Evolutionary conservation across 2,888 invertebrate species (phyloP), one percentile per base, ranked within the genome.

Genomic region (Hedychridium roseum): DNA sequence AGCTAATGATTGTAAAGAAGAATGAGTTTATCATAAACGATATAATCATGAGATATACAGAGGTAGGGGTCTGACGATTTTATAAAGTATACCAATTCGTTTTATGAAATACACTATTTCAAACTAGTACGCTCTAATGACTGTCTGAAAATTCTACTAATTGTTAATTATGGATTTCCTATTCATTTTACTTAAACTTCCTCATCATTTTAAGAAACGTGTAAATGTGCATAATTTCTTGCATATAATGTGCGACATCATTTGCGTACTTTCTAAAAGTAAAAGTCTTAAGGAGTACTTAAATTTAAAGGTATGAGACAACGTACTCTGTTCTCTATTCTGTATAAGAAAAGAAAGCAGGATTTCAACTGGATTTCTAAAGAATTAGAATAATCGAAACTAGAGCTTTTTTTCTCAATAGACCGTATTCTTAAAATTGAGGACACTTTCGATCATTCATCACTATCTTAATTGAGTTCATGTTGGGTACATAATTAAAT

Each of bases 1-100:
- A 42, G 26, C 43, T 15, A 30, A 20, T 15, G 47, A 48, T 44
- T 46, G n/a, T n/a, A n/a, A n/a, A n/a, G n/a, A n/a, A n/a, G n/a
- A n/a, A n/a, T n/a, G n/a, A n/a, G n/a, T n/a, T n/a, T n/a, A n/a
- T n/a, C n/a, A n/a, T n/a, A n/a, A n/a, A n/a, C n/a, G n/a, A n/a
- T n/a, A n/a, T n/a, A n/a, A n/a, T n/a, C n/a, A n/a, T n/a, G n/a
- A n/a, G n/a, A n/a, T n/a, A n/a, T n/a, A n/a, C n/a, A n/a, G n/a
- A n/a, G n/a, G n/a, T n/a, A n/a, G n/a, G n/a, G 5, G 23, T 23
- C 5, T 23, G 5, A 9, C 5, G 23, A 23, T 23, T 23, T 23
- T 23, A 23, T 5, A 23, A 5, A 23, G 9, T 23, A 23, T 5
- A 5, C 23, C 23, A 23, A 23, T 9, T 6, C 23, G 23, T 23